Evolutionary conservation across 2,888 invertebrate genomes (phyloP), one percentile per base, ranked within the genome.

Genomic region (Eumerus sabulonum): DNA sequence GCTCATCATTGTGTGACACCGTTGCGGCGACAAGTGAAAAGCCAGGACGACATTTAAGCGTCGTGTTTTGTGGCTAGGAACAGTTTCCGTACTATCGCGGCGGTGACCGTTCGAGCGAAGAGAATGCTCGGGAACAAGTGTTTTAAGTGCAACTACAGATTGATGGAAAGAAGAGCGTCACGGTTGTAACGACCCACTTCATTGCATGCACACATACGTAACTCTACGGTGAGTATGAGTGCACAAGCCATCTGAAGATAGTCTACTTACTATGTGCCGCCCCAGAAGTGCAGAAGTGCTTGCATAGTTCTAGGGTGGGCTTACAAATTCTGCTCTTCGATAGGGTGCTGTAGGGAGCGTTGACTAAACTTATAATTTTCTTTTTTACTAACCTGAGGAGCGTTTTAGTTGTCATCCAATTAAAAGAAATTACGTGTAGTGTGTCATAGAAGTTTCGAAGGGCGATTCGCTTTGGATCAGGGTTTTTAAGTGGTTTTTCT

Each of bases 11-110:
- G 40, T 57, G 18, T 45, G 5, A n/a, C 40, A n/a, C n/a, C 74
- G 68, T 79, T 64, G 40, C 14, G 36, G 47, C 40, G 5, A n/a
- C 40, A n/a, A n/a, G 17, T 13, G 17, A 13, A n/a, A 27, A 47
- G 19, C 36, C 35, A 57, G 51, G 36, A 14, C 48, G 47, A 16
- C 48, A 51, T 42, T 53, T 48, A 36, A 5, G 36, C 45, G 47
- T 53, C 68, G 63, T 79, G 79, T 70, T 79, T 70, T 74, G 79
- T 60, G 79, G 79, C 60, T 68, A 79, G 44, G 54, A 11, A 40
- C 11, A 40, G 40, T 42, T 44, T 59, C 9, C 45, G 40, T n/a
- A 54, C 19, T 40, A 19, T n/a, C n/a, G n/a, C n/a, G 68, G 62
- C 48, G 53, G 63, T 57, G 57, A 44, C 17, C 48, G 42, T 48